These are phyloP conservation scores for Caloenas nicobarica DNA, from an alignment of 2,113 vertebrate genomes.

Conservation along the genomic window DNA sequence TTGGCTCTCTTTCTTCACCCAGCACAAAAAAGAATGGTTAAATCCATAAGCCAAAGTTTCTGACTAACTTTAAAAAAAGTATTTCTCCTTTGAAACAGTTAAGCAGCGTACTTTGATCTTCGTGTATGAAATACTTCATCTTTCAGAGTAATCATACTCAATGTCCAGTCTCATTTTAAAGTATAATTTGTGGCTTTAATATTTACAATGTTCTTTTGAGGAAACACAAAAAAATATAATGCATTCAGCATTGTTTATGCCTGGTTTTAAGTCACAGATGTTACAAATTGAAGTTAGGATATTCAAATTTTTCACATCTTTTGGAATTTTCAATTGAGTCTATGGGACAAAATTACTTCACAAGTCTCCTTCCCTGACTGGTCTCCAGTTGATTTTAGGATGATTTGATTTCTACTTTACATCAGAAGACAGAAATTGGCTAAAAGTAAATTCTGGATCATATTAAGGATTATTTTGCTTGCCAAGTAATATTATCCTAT, in stretches of 20 bases:
- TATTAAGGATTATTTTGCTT: neutral
- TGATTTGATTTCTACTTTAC: neutral
- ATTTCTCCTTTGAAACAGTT: neutral
- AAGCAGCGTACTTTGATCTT: conserved; percentile 11
- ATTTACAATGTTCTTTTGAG: conserved; percentile 37
- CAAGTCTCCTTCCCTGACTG: neutral
- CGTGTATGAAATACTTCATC: neutral
- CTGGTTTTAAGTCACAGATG: conserved; percentile 19
- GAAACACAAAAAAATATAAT: neutral
- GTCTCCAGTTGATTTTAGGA: neutral
- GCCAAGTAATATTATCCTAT: neutral
- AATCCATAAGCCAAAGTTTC: neutral
- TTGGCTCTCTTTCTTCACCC: conserved; percentile 39
- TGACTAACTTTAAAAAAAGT: neutral
- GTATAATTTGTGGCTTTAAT: conserved; percentile 37
- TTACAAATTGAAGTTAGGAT: conserved; percentile 29
- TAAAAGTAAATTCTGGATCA: conserved; percentile 3
- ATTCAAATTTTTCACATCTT: neutral
- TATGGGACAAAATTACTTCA: neutral
- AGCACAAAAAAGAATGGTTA: neutral
- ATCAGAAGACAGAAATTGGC: neutral
- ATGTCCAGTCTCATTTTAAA: conserved; percentile 19
- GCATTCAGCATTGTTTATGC: neutral
- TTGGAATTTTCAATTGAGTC: neutral
- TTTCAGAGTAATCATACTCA: neutral